phyloP scores from a whole-genome alignment of 2,113 vertebrate species.

The Thalassoma bifasciatum region DNA sequence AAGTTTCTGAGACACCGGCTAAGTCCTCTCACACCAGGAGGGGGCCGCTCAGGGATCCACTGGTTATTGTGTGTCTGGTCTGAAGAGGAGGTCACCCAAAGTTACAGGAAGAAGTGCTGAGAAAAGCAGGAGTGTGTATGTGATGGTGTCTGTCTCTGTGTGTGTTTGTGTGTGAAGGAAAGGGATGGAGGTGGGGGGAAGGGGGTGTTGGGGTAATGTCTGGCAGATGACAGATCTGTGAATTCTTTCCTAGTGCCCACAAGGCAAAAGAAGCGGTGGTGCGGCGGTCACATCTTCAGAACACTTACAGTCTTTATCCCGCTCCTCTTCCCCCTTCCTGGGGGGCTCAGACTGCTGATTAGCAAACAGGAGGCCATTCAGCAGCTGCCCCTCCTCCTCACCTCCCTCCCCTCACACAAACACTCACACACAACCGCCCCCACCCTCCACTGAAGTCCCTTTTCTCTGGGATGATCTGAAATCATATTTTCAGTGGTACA shows the following conservation, averaged over 20 bases:
- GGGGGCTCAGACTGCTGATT: slow-evolving; percentile 88
- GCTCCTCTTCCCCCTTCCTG: slow-evolving; percentile 85
- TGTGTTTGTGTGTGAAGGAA: slow-evolving; percentile 39
- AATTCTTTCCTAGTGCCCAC: slow-evolving; percentile 90
- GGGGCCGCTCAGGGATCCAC: slow-evolving; percentile 43
- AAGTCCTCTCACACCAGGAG: slow-evolving; percentile 58
- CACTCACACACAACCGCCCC: slow-evolving; percentile 19
- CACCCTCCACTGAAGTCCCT: slow-evolving; percentile 65
- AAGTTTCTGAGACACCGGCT: slow-evolving; percentile 56
- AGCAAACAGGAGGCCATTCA: slow-evolving; percentile 93
- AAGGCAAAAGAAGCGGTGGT: slow-evolving; percentile 88
- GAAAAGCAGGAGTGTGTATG: slow-evolving; percentile 36
- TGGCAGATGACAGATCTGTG: slow-evolving; percentile 94
- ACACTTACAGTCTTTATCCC: slow-evolving; percentile 87
- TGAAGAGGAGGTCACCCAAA: slow-evolving; percentile 64
- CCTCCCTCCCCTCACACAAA: slow-evolving; percentile 80
- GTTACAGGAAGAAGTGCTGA: slow-evolving; percentile 62
- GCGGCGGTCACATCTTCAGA: slow-evolving; percentile 78
- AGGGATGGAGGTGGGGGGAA: slow-evolving; percentile 5
- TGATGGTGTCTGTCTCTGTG: slow-evolving; percentile 9
- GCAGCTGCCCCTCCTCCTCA: slow-evolving; percentile 68
- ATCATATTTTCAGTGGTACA: slow-evolving; percentile 91
- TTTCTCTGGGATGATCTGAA: slow-evolving; percentile 91
- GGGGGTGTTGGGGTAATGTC: slow-evolving; percentile 86
- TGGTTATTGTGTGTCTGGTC: slow-evolving; percentile 66